phyloP scores from a whole-genome alignment of 2,113 vertebrate genomes.

The Hyperopisus bebe region DNA sequence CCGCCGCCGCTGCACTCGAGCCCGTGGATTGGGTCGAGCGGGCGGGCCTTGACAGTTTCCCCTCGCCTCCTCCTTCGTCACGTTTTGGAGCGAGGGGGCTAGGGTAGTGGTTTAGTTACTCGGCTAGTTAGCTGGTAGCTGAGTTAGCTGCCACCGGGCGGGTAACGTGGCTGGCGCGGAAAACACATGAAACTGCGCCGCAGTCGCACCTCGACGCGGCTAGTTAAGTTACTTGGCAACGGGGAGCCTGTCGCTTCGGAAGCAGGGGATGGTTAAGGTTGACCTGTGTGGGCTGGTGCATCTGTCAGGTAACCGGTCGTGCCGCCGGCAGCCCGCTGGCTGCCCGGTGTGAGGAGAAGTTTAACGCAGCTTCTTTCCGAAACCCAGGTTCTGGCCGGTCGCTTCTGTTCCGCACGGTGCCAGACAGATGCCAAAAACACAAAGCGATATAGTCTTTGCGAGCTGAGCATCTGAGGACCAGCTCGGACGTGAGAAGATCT shows the following conservation, averaged over 20 bases:
- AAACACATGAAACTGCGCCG: background rate
- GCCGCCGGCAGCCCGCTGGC: background rate
- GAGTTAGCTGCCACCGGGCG: slow-evolving; percentile 31
- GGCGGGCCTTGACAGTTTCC: slow-evolving; percentile 53
- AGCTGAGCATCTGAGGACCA: background rate
- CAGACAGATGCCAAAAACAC: background rate
- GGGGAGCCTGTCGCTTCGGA: background rate
- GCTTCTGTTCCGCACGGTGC: background rate
- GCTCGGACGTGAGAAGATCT: background rate
- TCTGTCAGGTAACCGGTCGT: background rate
- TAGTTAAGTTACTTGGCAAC: slow-evolving; percentile 15
- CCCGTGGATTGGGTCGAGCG: slow-evolving; percentile 52
- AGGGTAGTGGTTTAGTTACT: slow-evolving; percentile 24
- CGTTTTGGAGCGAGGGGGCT: slow-evolving; percentile 36
- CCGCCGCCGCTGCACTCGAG: slow-evolving; percentile 55
- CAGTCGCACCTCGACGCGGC: background rate
- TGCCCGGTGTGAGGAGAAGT: background rate
- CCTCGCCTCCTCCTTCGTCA: background rate
- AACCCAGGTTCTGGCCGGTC: background rate
- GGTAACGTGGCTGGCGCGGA: background rate
- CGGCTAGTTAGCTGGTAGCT: slow-evolving; percentile 34
- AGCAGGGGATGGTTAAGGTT: background rate
- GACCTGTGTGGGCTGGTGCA: background rate
- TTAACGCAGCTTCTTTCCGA: background rate
- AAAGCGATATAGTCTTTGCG: background rate